Evolutionary conservation across 2,888 invertebrate genomes (phyloP), one percentile per base, ranked within the genome.

Genomic region (Habrosyne pyritoides): DNA sequence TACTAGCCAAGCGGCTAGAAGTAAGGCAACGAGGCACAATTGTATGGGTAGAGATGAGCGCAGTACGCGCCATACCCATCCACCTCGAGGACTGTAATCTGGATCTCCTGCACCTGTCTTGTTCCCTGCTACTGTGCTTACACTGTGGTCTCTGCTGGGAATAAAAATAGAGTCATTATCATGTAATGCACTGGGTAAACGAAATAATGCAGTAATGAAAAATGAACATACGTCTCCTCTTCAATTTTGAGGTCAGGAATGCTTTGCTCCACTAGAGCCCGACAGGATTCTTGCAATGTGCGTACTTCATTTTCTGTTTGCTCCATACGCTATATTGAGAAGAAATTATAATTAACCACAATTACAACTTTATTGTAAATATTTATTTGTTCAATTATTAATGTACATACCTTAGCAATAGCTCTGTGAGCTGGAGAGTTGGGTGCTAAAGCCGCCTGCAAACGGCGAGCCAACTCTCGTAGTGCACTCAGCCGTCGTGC

Each of bases 1-100:
- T 21, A 96, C 93, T 42, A 96, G 92, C 86, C 95, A 96, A 12
- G 96, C 96, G 26, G 96, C 96, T 61, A 96, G 94, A 52, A 96
- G 93, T 36, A 97, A 86, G 0, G 96, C 95, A 50, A 96, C 93
- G 54, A 97, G 90, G 57, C 96, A 96, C 66, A 96, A 83, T 72
- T 96, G 96, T 75, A 97, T 95, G 53, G 96, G 96, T 61, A 96
- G 83, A n/a, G 96, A 95, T 0, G 96, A 94, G 89, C 95, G 95
- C 53, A 96, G 91, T 83, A 96, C 94, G 47, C 96, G 94, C 95
- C 95, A 96, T 61, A 96, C 91, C 95, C 96, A 95, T 5, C 92
- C 94, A 68, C 89, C 92, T 46, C 94, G 78, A 4, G 92, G 86
- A 48, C 93, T 91, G 64, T 93, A 92, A 64, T 91, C 93, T 0